Evolutionary conservation across 2,113 vertebrate species (phyloP).

Genomic region (Symphodus melops): DNA sequence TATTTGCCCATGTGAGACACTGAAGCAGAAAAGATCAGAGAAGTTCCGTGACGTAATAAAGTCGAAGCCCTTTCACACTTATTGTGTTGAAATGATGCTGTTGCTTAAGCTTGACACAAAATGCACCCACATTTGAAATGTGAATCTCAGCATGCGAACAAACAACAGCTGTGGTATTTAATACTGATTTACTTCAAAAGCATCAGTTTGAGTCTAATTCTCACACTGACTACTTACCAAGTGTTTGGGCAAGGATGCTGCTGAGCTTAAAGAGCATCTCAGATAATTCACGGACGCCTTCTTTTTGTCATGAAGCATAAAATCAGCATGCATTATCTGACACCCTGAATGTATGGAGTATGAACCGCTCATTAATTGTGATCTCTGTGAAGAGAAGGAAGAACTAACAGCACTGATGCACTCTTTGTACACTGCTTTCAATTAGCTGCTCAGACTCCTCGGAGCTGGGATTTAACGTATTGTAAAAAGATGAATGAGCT

Average conservation of each 20-base stretch:
- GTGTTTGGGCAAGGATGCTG: background rate
- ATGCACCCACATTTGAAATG: too few species aligned
- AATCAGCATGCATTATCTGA: slow-evolving; percentile 31
- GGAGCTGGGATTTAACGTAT: slow-evolving; percentile 38
- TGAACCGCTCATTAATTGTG: slow-evolving; percentile 13
- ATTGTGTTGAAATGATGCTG: background rate
- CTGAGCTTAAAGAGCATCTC: slow-evolving; percentile 5
- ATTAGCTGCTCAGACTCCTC: slow-evolving; percentile 9
- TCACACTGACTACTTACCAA: background rate
- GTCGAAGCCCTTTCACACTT: slow-evolving; percentile 5
- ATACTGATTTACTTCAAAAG: background rate
- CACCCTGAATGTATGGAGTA: background rate
- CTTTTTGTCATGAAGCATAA: slow-evolving; percentile 4
- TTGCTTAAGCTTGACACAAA: slow-evolving; percentile 2
- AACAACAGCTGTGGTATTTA: slow-evolving; percentile 7
- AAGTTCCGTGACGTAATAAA: slow-evolving; percentile 39
- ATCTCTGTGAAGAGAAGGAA: background rate
- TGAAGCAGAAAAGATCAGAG: slow-evolving; percentile 15
- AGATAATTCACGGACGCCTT: slow-evolving; percentile 2
- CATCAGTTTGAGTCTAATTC: background rate
- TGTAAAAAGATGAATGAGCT: slow-evolving; percentile 43
- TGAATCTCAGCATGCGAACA: background rate
- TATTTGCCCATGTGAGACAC: slow-evolving; percentile 47
- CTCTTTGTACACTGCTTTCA: slow-evolving; percentile 20
- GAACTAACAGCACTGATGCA: background rate